Evolutionary conservation across 2,113 vertebrate genomes (phyloP).

Genomic region (Chlorocebus sabaeus): DNA sequence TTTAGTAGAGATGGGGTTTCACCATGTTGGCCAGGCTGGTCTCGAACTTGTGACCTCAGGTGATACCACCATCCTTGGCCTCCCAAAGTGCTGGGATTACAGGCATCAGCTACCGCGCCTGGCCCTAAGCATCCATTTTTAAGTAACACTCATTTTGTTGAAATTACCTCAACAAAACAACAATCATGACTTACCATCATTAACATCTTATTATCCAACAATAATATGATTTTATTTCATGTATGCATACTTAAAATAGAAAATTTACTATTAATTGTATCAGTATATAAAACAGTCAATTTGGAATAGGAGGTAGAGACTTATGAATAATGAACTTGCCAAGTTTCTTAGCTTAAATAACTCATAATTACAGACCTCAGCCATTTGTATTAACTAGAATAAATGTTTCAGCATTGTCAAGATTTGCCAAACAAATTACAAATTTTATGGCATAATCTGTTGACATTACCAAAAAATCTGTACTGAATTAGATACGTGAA

Average conservation of each 20-base stretch:
- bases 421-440: neutral
- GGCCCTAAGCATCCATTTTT: neutral
- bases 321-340: slow-evolving; percentile 40
- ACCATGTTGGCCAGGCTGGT: too few species aligned
- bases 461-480: slow-evolving; percentile 19
- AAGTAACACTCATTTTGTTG: neutral
- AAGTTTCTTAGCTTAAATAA: slow-evolving; percentile 41
- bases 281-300: neutral
- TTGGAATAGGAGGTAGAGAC: neutral
- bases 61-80: too few species aligned
- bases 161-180: neutral
- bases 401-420: slow-evolving; percentile 34
- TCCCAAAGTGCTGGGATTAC: too few species aligned
- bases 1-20: too few species aligned
- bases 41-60: too few species aligned
- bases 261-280: neutral
- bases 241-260: neutral
- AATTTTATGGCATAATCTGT: neutral
- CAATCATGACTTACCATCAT: neutral
- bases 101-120: too few species aligned
- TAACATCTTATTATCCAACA: neutral
- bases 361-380: neutral
- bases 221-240: neutral
- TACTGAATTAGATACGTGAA: neutral
- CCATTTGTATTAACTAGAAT: slow-evolving; percentile 44